These are phyloP conservation scores for Xyrichtys novacula DNA, from an alignment of 2,797 vertebrate genomes.

Conservation along the genomic window DNA sequence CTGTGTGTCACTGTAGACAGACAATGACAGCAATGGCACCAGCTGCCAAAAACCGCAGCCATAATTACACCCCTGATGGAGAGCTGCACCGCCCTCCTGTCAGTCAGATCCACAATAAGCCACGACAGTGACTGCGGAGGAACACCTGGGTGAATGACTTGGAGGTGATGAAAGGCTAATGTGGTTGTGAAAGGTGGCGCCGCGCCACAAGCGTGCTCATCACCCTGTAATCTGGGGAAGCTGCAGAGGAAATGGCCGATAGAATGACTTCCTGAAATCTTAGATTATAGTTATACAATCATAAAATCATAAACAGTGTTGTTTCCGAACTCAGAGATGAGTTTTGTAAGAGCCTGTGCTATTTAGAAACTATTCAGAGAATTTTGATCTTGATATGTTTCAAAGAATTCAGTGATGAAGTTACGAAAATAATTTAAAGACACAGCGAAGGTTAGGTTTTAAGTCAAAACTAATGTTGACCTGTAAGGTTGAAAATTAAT, in stretches of 20 bases:
- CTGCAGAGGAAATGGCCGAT: constrained; percentile 46
- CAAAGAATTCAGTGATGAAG: too few species aligned
- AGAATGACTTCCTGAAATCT: constrained; percentile 59
- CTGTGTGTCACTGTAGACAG: constrained; percentile 39
- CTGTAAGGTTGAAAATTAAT: too few species aligned
- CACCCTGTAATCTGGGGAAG: constrained; percentile 60
- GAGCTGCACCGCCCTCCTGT: constrained; percentile 39
- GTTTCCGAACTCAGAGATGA: background rate
- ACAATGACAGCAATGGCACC: constrained; percentile 58
- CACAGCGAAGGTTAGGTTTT: too few species aligned
- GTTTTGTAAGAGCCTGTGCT: background rate
- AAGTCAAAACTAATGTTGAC: too few species aligned
- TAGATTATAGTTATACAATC: constrained; percentile 28
- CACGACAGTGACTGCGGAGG: constrained; percentile 16
- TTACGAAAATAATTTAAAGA: too few species aligned
- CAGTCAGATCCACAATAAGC: constrained; percentile 58
- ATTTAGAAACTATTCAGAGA: too few species aligned
- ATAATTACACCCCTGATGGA: constrained; percentile 52
- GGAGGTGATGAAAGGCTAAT: constrained; percentile 60
- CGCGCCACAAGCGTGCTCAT: constrained; percentile 4
- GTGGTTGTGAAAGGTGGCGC: constrained; percentile 47
- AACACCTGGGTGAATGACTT: constrained; percentile 68
- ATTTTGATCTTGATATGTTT: too few species aligned
- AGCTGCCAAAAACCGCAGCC: constrained; percentile 28
- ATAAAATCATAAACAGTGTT: constrained; percentile 4